These are phyloP conservation scores for Pluvialis apricaria DNA, from an alignment of 2,113 vertebrate genomes.

Conservation along the genomic window DNA sequence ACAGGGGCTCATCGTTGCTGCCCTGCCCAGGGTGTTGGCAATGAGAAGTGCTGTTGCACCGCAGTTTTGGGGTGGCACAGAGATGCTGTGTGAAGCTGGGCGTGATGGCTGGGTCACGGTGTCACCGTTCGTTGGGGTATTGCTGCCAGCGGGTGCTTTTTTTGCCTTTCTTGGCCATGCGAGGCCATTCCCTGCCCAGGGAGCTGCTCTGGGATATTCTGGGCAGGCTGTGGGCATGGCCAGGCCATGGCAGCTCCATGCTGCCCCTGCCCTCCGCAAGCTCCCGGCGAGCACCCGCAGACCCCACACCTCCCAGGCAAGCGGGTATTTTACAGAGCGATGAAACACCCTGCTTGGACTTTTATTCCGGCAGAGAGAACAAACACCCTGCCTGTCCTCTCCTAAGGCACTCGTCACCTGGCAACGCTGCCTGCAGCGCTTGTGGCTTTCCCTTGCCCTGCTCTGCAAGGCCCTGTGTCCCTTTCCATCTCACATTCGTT, in stretches of 20 bases:
- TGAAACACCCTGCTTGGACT: neutral
- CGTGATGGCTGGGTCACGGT: accelerated
- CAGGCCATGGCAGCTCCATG: accelerated
- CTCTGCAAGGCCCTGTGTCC: neutral
- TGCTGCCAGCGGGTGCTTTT: neutral
- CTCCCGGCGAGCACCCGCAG: neutral
- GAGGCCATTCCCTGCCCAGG: accelerated
- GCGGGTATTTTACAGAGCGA: neutral
- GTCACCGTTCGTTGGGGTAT: neutral
- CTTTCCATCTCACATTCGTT: neutral
- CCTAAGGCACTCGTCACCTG: neutral
- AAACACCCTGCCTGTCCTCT: neutral
- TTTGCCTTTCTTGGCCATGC: neutral
- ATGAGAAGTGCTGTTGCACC: accelerated
- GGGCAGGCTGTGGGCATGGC: neutral
- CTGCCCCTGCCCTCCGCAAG: neutral
- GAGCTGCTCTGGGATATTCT: neutral
- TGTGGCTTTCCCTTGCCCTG: neutral
- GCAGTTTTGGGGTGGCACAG: neutral
- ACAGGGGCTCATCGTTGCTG: neutral
- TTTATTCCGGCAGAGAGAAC: neutral
- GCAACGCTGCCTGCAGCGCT: neutral
- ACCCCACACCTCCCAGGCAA: accelerated
- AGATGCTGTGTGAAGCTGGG: neutral
- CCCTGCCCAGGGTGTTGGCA: neutral